Conservation (phyloP, 2,797 vertebrate genomes). For the Eulemur rubriventer region DNA sequence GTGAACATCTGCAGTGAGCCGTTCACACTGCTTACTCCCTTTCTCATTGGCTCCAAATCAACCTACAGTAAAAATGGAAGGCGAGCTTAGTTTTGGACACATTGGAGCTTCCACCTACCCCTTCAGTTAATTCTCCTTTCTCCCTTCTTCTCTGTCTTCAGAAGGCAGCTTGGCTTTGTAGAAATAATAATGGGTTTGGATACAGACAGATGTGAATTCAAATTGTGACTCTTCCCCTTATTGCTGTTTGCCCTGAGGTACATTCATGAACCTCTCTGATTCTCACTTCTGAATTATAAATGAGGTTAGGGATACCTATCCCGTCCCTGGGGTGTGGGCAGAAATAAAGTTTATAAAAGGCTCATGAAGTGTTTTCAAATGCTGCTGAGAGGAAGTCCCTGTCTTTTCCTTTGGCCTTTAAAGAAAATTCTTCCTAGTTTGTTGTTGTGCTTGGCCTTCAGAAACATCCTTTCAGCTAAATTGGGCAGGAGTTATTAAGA, state of each 20-base stretch:
- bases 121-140: neutral
- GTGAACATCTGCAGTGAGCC: fast-evolving
- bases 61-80: neutral
- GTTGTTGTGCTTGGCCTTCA: neutral
- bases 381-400: neutral
- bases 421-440: neutral
- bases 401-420: neutral
- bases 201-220: neutral
- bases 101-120: fast-evolving
- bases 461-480: slow-evolving; percentile 3
- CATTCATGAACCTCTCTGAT: neutral
- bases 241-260: neutral
- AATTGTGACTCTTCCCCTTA: fast-evolving
- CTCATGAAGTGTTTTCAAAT: neutral
- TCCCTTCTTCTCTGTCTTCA: neutral
- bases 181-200: neutral
- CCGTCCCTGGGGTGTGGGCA: neutral
- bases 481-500: slow-evolving; percentile 39
- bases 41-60: neutral
- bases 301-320: neutral
- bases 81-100: neutral
- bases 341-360: neutral
- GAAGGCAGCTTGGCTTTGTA: neutral
- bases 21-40: neutral
- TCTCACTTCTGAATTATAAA: neutral